Percentiles rank a stretch among this genome's conserved stretches.
Evolutionary conservation across 2,797 vertebrate genomes (phyloP).

Genomic region (Schizothorax lantsangensis): DNA sequence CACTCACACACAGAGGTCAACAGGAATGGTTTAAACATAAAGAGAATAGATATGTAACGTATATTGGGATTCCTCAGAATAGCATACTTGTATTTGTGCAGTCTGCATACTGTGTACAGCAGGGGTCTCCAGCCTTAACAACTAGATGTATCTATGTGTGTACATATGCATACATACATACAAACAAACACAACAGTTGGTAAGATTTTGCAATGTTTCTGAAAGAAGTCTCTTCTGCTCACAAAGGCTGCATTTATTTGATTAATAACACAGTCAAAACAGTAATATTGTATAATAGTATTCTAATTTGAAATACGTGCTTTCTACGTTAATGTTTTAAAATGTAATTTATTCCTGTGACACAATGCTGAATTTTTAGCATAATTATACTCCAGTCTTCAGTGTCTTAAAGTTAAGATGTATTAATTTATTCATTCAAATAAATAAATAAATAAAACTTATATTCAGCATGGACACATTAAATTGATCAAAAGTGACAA

Average conservation of each 20-base stretch:
- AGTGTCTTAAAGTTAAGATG: too few species aligned
- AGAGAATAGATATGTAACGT: background rate
- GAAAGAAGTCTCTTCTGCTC: background rate
- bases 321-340: too few species aligned
- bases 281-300: background rate
- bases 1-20: constrained; percentile 7
- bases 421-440: too few species aligned
- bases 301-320: background rate
- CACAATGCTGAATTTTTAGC: background rate
- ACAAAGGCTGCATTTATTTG: background rate
- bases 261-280: background rate
- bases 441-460: too few species aligned
- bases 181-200: background rate
- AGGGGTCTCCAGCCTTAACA: background rate
- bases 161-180: background rate
- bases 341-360: background rate
- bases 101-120: background rate
- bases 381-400: background rate
- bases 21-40: background rate
- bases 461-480: background rate
- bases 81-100: background rate
- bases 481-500: background rate
- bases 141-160: background rate
- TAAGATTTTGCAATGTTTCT: background rate
- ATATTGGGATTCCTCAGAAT: background rate